Percentiles rank a stretch among this genome's conserved stretches.
phyloP scores from a whole-genome alignment of 2,888 invertebrate species.

The Brachylomia viminalis region DNA sequence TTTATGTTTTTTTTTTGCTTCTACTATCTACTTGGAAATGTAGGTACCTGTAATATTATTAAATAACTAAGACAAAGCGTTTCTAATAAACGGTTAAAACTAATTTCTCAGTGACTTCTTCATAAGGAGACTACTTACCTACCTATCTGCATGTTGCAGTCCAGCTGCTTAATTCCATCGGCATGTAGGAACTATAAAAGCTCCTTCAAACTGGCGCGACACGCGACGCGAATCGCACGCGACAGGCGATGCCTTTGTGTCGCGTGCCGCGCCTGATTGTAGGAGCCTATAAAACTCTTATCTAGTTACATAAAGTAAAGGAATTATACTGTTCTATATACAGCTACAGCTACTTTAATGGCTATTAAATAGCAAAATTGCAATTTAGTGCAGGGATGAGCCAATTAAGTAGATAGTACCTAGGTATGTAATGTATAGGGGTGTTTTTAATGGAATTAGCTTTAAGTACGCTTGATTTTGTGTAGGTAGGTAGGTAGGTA shows the following conservation, averaged over 20 bases:
- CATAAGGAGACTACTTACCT: neutral
- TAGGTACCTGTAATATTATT: neutral
- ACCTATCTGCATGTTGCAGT: neutral
- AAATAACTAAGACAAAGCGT: neutral
- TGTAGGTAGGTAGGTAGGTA: too few species aligned
- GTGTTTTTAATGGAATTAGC: neutral
- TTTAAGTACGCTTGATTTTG: neutral
- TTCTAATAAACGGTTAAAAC: neutral
- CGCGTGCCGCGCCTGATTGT: too few species aligned
- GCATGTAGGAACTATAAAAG: constrained; percentile 15
- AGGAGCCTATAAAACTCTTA: constrained; percentile 30
- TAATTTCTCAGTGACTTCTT: constrained; percentile 4
- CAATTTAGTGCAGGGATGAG: constrained; percentile 11
- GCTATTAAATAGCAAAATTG: constrained; percentile 22
- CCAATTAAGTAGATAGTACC: constrained; percentile 23
- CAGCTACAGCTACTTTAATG: constrained; percentile 1
- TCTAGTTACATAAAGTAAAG: neutral
- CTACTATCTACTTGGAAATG: too few species aligned
- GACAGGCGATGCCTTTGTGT: too few species aligned
- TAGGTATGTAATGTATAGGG: constrained; percentile 3
- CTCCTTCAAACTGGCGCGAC: too few species aligned
- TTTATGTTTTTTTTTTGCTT: too few species aligned
- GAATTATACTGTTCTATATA: constrained; percentile 18
- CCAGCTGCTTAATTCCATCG: constrained; percentile 13
- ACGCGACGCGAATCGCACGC: too few species aligned